Percentiles rank a stretch among this genome's conserved stretches.
phyloP scores from a whole-genome alignment of 2,888 invertebrate genomes.

The Tetanocera ferruginea region DNA sequence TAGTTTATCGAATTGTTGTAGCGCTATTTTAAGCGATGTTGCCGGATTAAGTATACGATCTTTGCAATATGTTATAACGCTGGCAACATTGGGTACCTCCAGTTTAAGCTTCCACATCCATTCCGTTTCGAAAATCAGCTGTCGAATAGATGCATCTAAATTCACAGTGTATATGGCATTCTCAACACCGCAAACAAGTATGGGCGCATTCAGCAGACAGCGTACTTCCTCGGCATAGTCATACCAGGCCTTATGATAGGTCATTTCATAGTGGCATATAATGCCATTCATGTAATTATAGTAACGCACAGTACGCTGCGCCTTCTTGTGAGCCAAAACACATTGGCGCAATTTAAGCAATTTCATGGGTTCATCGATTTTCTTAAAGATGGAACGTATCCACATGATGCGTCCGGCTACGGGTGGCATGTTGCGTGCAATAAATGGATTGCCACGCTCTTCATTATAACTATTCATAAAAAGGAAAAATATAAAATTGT shows the following conservation, averaged over 20 bases:
- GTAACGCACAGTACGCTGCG: slow-evolving; percentile 80
- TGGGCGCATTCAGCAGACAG: slow-evolving; percentile 75
- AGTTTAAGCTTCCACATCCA: slow-evolving; percentile 84
- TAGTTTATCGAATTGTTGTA: slow-evolving; percentile 76
- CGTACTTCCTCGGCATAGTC: slow-evolving; percentile 81
- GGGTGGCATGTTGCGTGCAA: slow-evolving; percentile 84
- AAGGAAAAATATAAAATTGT: background rate
- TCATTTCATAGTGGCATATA: slow-evolving; percentile 85
- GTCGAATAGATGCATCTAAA: slow-evolving; percentile 79
- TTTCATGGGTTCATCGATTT: slow-evolving; percentile 83
- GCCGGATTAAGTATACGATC: slow-evolving; percentile 77
- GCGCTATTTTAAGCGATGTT: slow-evolving; percentile 75
- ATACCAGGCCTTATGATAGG: slow-evolving; percentile 86
- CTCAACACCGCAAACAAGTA: slow-evolving; percentile 77
- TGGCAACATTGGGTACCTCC: slow-evolving; percentile 81
- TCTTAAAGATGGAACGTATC: slow-evolving; percentile 83
- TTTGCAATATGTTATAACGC: slow-evolving; percentile 81
- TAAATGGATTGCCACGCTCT: slow-evolving; percentile 79
- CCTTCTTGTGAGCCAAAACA: slow-evolving; percentile 76
- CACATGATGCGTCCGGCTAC: slow-evolving; percentile 85
- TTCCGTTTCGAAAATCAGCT: slow-evolving; percentile 84
- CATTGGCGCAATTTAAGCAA: slow-evolving; percentile 58
- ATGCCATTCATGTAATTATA: slow-evolving; percentile 85
- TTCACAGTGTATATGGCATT: slow-evolving; percentile 78
- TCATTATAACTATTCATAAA: slow-evolving; percentile 77